Percentiles rank a stretch among this genome's conserved stretches.
Evolutionary conservation across 2,113 vertebrate genomes (phyloP).

Genomic region (Ia io): DNA sequence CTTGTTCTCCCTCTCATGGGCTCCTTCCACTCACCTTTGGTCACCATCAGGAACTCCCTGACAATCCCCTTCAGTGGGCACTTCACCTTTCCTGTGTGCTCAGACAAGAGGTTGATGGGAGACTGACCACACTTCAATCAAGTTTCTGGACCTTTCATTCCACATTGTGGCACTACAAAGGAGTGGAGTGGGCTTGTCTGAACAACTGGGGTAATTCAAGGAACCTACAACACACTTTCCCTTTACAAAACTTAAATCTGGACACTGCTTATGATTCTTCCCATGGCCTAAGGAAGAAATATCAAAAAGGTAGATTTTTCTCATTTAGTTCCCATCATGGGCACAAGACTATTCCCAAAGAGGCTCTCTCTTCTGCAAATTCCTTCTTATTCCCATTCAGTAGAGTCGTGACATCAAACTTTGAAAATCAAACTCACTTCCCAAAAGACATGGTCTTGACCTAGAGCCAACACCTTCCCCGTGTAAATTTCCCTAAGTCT

Average conservation of each 20-base stretch:
- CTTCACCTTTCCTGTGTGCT: not conserved
- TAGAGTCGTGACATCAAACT: not conserved
- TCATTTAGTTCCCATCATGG: not conserved
- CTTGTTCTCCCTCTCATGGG: not conserved
- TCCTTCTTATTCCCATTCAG: not conserved
- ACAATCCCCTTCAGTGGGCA: not conserved
- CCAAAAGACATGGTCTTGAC: not conserved
- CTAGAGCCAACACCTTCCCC: not conserved
- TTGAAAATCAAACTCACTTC: not conserved
- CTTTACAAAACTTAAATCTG: not conserved
- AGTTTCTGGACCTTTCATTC: not conserved
- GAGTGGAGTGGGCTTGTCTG: not conserved
- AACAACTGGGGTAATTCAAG: not conserved
- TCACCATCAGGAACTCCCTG: not conserved
- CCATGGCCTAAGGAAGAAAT: not conserved
- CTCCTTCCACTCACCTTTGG: accelerated
- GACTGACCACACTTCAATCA: not conserved
- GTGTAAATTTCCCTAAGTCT: not conserved
- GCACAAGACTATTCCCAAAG: not conserved
- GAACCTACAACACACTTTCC: not conserved
- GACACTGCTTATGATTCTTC: not conserved
- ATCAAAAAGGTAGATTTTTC: not conserved
- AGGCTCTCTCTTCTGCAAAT: not conserved
- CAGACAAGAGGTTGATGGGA: not conserved
- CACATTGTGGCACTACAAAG: not conserved